Conservation (phyloP, 2,113 vertebrate genomes). For the Hippocampus guttulatus region DNA sequence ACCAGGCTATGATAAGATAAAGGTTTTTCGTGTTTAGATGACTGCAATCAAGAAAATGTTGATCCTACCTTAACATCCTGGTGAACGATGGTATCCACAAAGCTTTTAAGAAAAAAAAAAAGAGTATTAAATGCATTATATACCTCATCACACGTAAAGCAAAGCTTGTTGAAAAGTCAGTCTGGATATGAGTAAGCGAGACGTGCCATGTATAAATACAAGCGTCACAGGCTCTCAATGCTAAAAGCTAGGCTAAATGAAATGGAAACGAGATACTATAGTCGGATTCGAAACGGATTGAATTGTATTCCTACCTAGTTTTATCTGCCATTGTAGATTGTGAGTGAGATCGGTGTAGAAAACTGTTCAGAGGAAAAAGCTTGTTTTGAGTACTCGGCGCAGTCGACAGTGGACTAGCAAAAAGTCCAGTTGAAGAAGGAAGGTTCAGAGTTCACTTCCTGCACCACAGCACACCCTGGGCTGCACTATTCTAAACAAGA, state of each 20-base stretch:
- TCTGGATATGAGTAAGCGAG: too few relatives aligned
- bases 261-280: not conserved
- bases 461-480: constrained; percentile 11
- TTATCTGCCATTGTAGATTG: constrained; percentile 28
- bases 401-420: not conserved
- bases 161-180: constrained; percentile 14
- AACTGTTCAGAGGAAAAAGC: not conserved
- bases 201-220: not conserved
- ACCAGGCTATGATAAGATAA: too few relatives aligned
- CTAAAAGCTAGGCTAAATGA: not conserved
- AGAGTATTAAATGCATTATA: not conserved
- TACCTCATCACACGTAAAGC: not conserved
- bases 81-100: constrained; percentile 34
- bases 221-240: not conserved
- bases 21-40: not conserved
- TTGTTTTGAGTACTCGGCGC: not conserved
- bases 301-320: constrained; percentile 37
- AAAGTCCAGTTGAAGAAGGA: not conserved
- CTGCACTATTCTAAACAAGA: not conserved
- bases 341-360: not conserved
- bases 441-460: constrained; percentile 13
- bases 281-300: too few relatives aligned
- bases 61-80: constrained; percentile 64
- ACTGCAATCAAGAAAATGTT: not conserved
- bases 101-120: constrained; percentile 18